Evolutionary conservation across 2,888 invertebrate genomes (phyloP), one percentile per base, ranked within the genome.

Genomic region (Sarcophaga carnaria): DNA sequence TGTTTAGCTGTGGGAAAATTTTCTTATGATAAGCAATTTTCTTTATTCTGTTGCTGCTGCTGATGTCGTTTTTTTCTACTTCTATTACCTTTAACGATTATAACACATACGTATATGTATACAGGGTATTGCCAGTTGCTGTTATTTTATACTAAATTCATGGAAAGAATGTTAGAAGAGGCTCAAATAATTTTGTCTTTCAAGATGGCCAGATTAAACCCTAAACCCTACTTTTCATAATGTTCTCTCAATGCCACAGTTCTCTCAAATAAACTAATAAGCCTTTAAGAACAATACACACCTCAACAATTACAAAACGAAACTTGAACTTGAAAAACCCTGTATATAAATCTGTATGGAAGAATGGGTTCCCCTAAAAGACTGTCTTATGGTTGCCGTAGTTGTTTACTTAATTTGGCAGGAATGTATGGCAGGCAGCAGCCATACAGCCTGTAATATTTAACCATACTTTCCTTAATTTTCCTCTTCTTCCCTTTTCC

Each of bases 1-100:
- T 80, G 75, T 86, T 87, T 84, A 74, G 85, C 81, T 87, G 86
- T 89, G 89, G 86, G 88, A 86, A 88, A 86, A 88, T 88, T 78
- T 88, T 83, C 84, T 85, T 88, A 69, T 87, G 88, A 88, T 88
- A 88, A 89, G 89, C 88, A 89, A 88, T 88, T 88, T 89, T 88
- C 87, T 74, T 80, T 74, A 77, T 78, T 74, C 77, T 78, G 66
- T 81, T 85, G 70, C 80, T 83, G 63, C 83, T 71, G 54, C 74
- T 79, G 37, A 45, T 49, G 22, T 69, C 70, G 37, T 63, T 83
- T 78, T 37, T 72, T 80, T 60, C 76, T 72, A 70, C 66, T 72
- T 22, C 49, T 85, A 85, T 80, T 85, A 85, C 84, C 84, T 84
- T 71, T 70, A 80, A 80, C 64, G 10, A 71, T 67, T 17, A 66